Percentiles rank a stretch among this genome's conserved stretches.
Evolutionary conservation across 2,113 vertebrate species (phyloP).

Genomic region (Bufo gargarizans): DNA sequence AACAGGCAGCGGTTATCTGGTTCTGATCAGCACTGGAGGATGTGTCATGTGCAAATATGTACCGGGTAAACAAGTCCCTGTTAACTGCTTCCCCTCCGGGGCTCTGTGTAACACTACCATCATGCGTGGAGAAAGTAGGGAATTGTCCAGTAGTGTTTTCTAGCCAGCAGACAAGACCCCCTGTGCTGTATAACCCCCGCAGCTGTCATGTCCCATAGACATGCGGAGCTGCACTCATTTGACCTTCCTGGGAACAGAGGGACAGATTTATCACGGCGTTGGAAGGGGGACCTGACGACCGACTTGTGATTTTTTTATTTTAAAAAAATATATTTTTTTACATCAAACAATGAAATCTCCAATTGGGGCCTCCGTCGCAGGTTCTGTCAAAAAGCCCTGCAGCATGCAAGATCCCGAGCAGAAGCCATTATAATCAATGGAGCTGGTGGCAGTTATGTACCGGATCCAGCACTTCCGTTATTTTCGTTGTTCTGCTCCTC

Average conservation of each 20-base stretch:
- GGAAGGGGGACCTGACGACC: no score
- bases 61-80: background rate
- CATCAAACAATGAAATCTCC: no score
- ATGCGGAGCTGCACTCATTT: conserved; percentile 8
- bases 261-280: background rate
- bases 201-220: background rate
- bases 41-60: conserved; percentile 43
- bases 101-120: background rate
- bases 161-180: background rate
- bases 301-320: no score
- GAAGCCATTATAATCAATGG: no score
- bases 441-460: no score
- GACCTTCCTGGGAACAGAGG: background rate
- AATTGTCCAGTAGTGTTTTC: background rate
- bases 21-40: conserved; percentile 1
- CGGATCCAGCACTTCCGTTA: no score
- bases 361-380: no score
- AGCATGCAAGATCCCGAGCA: no score
- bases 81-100: background rate
- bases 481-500: no score
- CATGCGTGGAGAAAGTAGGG: background rate
- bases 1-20: background rate
- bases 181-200: background rate
- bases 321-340: no score
- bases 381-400: no score